Percentiles rank a stretch among this genome's conserved stretches.
Evolutionary conservation across 2,113 vertebrate genomes (phyloP).

Genomic region (Gulo gulo): DNA sequence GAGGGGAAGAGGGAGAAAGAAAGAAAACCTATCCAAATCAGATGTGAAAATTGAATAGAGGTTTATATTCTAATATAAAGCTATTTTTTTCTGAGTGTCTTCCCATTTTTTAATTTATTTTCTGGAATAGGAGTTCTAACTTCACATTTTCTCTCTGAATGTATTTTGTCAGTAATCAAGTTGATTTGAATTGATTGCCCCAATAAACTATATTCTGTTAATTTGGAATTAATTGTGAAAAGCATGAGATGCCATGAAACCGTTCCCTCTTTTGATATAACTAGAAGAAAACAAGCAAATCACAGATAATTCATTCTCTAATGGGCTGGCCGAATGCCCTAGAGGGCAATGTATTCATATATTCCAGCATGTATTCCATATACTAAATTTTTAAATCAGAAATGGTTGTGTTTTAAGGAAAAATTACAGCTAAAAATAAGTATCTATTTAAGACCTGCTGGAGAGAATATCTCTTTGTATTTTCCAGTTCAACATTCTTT

Average conservation of each 20-base stretch:
- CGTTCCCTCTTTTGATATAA: background rate
- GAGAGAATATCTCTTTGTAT: constrained; percentile 18
- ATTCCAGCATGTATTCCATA: background rate
- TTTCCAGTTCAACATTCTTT: constrained; percentile 11
- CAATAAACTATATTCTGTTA: background rate
- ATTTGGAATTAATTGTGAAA: constrained; percentile 26
- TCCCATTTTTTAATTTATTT: background rate
- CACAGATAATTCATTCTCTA: background rate
- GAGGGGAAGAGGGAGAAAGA: background rate
- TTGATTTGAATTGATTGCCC: constrained; percentile 21
- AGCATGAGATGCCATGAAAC: background rate
- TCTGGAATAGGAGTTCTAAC: background rate
- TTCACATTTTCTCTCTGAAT: background rate
- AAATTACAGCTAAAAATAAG: background rate
- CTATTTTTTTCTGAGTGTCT: background rate
- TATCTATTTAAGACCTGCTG: background rate
- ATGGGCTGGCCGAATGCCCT: background rate
- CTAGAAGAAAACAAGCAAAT: background rate
- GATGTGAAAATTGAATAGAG: background rate
- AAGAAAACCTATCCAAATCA: background rate
- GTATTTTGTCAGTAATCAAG: constrained; percentile 40
- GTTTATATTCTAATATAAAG: background rate
- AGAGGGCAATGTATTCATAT: constrained; percentile 20
- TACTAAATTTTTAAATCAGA: background rate
- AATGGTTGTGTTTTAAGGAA: background rate